These are phyloP conservation scores for Mycteria americana DNA, from an alignment of 2,797 vertebrate species.

Conservation along the genomic window DNA sequence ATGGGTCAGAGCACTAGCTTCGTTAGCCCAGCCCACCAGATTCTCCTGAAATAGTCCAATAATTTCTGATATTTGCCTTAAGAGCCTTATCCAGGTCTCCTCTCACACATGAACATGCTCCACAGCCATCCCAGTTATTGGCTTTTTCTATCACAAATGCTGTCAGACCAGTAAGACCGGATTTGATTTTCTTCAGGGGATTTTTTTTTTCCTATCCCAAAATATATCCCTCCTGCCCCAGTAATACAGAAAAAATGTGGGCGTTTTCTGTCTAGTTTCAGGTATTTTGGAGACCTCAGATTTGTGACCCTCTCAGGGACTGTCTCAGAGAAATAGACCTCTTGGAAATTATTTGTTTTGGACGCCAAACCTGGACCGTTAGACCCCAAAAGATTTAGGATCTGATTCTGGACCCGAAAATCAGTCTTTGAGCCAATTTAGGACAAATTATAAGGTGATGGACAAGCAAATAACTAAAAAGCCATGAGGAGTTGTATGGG, in stretches of 20 bases:
- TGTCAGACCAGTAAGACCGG: not conserved
- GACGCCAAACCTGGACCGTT: fast-evolving
- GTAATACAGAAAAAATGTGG: not conserved
- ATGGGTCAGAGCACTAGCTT: fast-evolving
- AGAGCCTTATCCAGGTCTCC: not conserved
- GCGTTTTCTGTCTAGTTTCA: not conserved
- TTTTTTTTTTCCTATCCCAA: not conserved
- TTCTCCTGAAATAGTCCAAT: not conserved
- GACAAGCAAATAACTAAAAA: not conserved
- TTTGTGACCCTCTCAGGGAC: not conserved
- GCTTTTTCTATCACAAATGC: not conserved
- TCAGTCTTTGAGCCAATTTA: not conserved
- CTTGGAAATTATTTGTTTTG: fast-evolving
- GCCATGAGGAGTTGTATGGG: not conserved
- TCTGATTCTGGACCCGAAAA: not conserved
- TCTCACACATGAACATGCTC: not conserved
- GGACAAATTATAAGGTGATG: not conserved
- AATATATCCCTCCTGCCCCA: not conserved
- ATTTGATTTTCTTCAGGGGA: not conserved
- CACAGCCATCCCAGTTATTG: not conserved
- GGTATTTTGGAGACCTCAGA: not conserved
- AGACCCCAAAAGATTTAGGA: not conserved
- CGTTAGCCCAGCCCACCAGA: not conserved
- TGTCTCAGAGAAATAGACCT: not conserved
- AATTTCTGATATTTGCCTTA: not conserved